Conservation (phyloP, 2,113 vertebrate species). For the Aplodontia rufa region DNA sequence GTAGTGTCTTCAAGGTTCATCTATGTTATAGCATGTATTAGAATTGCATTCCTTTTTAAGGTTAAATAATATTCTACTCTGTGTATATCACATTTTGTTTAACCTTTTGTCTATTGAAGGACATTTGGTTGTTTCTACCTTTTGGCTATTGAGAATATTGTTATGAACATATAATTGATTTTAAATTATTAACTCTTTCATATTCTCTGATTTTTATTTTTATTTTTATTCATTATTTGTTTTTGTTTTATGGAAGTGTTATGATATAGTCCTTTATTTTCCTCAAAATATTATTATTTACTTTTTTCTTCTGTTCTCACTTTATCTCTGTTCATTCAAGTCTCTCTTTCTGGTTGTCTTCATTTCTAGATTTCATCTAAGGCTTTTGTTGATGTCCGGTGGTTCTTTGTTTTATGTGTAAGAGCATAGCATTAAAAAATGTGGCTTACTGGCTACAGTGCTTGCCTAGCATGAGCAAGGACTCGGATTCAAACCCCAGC, state of each 20-base stretch:
- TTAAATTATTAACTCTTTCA: conserved; percentile 25
- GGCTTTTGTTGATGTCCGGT: not conserved
- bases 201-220: conserved; percentile 27
- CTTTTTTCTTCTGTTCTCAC: not conserved
- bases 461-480: too few relatives aligned
- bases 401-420: not conserved
- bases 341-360: conserved; percentile 33
- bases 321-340: not conserved
- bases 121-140: not conserved
- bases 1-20: not conserved
- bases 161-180: not conserved
- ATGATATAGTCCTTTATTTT: not conserved
- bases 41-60: not conserved
- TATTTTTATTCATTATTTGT: not conserved
- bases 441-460: too few relatives aligned
- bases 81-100: not conserved
- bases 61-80: not conserved
- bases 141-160: conserved; percentile 13
- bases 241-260: conserved; percentile 31
- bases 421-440: not conserved
- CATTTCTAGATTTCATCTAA: conserved; percentile 7
- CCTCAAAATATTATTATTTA: not conserved
- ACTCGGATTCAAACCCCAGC: too few relatives aligned
- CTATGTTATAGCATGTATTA: not conserved
- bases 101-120: not conserved